These are phyloP conservation scores for Dicyrtoma fusca DNA, from an alignment of 2,888 invertebrate species.

Conservation along the genomic window DNA sequence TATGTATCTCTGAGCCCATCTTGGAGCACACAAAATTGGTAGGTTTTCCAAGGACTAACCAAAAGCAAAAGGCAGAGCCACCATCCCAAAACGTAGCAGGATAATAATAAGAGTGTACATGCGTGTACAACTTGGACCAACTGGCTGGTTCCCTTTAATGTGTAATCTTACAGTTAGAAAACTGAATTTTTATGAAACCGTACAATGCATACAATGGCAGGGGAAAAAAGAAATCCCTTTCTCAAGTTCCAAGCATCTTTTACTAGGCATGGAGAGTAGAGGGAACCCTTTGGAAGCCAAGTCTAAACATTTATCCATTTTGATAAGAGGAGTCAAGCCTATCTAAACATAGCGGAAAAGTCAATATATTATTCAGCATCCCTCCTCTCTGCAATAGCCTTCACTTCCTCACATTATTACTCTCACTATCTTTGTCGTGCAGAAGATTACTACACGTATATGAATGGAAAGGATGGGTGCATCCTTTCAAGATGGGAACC, in stretches of 20 bases:
- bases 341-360: slow-evolving; percentile 34
- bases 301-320: slow-evolving; percentile 35
- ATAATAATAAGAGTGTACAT: too few species aligned
- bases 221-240: slow-evolving; percentile 3
- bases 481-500: too few species aligned
- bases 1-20: too few species aligned
- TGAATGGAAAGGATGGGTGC: not conserved
- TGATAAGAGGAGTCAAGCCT: slow-evolving; percentile 34
- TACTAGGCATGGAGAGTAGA: not conserved
- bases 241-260: not conserved
- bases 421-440: slow-evolving; percentile 22
- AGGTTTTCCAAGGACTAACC: too few species aligned
- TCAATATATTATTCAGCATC: slow-evolving; percentile 33
- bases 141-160: too few species aligned
- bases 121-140: too few species aligned
- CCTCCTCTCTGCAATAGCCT: slow-evolving; percentile 5
- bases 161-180: too few species aligned
- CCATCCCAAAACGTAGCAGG: too few species aligned
- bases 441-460: slow-evolving; percentile 14
- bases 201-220: not conserved
- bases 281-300: slow-evolving; percentile 6
- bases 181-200: too few species aligned
- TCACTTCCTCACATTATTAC: slow-evolving; percentile 24
- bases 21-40: too few species aligned
- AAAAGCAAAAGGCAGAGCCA: too few species aligned